Evolutionary conservation across 2,113 vertebrate species (phyloP).

Genomic region (Ornithorhynchus anatinus): DNA sequence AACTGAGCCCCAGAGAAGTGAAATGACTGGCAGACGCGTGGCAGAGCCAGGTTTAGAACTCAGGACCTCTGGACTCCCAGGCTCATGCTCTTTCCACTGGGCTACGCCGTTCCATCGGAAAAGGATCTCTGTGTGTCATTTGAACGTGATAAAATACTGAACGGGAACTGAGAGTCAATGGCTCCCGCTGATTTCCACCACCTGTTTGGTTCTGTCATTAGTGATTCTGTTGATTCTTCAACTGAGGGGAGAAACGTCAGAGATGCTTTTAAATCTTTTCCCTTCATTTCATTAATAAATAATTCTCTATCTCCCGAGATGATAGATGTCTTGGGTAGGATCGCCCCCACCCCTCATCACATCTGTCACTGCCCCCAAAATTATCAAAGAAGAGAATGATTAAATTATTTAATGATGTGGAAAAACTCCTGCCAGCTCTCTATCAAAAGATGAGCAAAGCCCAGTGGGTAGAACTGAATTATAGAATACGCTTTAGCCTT

Average conservation of each 20-base stretch:
- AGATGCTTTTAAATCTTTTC: background rate
- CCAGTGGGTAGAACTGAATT: background rate
- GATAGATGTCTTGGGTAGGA: background rate
- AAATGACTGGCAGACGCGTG: too few relatives aligned
- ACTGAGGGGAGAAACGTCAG: background rate
- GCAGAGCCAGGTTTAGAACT: too few relatives aligned
- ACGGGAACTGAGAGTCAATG: too few relatives aligned
- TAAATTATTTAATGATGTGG: conserved; percentile 8
- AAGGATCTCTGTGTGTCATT: too few relatives aligned
- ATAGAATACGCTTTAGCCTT: background rate
- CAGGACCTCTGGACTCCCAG: too few relatives aligned
- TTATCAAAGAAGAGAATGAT: conserved; percentile 13
- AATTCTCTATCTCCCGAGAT: background rate
- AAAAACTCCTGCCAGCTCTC: background rate
- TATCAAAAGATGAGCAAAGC: background rate
- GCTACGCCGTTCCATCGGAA: too few relatives aligned
- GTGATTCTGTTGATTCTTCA: background rate
- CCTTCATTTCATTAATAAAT: conserved; percentile 8
- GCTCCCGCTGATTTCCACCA: too few relatives aligned
- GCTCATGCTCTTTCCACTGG: too few relatives aligned
- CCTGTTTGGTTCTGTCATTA: background rate
- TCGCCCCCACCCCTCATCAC: too few relatives aligned
- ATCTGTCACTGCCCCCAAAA: too few relatives aligned
- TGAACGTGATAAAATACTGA: too few relatives aligned
- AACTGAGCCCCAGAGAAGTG: too few relatives aligned